Evolutionary conservation across 2,113 vertebrate genomes (phyloP).

Genomic region (Chauna torquata): DNA sequence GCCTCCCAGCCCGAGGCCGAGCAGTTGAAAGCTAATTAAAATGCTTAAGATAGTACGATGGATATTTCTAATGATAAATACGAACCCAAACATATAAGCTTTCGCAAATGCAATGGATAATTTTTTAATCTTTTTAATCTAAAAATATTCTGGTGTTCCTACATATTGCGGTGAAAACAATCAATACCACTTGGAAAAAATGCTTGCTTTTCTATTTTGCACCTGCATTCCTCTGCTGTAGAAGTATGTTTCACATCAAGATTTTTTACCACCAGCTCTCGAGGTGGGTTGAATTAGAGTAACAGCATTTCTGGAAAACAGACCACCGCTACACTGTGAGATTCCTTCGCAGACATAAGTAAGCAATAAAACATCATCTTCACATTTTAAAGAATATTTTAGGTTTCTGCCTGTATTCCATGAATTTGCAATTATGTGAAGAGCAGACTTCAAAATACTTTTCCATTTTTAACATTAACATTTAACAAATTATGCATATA

Average conservation of each 20-base stretch:
- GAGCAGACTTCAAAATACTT: not conserved
- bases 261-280: conserved; percentile 9
- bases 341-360: not conserved
- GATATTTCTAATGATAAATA: conserved; percentile 37
- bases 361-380: not conserved
- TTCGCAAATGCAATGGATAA: conserved; percentile 32
- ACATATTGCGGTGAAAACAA: conserved; percentile 36
- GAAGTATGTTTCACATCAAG: not conserved
- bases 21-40: conserved; percentile 62
- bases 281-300: not conserved
- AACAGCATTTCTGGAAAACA: conserved; percentile 4
- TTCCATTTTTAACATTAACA: not conserved
- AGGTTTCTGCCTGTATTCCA: not conserved
- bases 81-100: conserved; percentile 54
- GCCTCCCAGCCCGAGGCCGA: conserved; percentile 25
- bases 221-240: conserved; percentile 39
- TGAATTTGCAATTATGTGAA: not conserved
- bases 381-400: not conserved
- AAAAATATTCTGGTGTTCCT: conserved; percentile 56
- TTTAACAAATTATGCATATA: not conserved
- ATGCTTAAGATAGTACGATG: conserved; percentile 57
- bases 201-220: conserved; percentile 41
- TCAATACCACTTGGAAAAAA: conserved; percentile 21
- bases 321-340: not conserved
- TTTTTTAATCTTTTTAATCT: conserved; percentile 61